Evolutionary conservation across 2,888 invertebrate species (phyloP), one percentile per base, ranked within the genome.

Genomic region (Pheosia tremula): DNA sequence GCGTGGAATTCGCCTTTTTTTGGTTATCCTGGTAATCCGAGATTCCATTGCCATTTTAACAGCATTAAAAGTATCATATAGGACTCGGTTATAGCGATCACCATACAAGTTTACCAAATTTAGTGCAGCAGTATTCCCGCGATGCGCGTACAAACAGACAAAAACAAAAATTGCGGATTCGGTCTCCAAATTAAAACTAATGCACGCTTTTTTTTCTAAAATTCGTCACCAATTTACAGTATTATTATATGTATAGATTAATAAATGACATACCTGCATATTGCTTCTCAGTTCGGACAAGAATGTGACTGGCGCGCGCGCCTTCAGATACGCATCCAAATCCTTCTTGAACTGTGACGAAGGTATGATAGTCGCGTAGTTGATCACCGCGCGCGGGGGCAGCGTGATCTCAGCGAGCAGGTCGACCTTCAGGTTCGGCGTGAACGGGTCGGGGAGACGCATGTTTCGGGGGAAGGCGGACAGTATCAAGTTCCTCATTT

Each of bases 391-490:
- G 64, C 98, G 95, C 0, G 99, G 99, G 0, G 98, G 97, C 75
- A 96, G 95, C 7, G 96, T 95, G 61, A 98, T 99, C 85, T 99
- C 98, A 13, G 97, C 95, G 43, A 99, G 90, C 94, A 98, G 95
- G 82, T 98, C 98, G 58, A 98, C 97, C 85, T 99, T 99, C 67
- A 99, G 92, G 84, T 99, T 99, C 0, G 99, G 98, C 45, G 99
- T 99, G 91, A 99, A 99, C 0, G 99, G 99, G 94, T 99, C 99
- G 0, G 99, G 99, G 56, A 99, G 94, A 1, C 99, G 95, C 99
- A 99, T 99, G 84, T 98, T 98, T 57, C 99, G 95, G 9, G 99
- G 99, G 87, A 99, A 99, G 3, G 99, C 99, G 4, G 99, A 99
- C 67, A 99, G 94, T 60, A 99, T 99, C 62, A 99, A 95, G 87